phyloP scores from a whole-genome alignment of 2,797 vertebrate genomes.

The Parambassis ranga region DNA sequence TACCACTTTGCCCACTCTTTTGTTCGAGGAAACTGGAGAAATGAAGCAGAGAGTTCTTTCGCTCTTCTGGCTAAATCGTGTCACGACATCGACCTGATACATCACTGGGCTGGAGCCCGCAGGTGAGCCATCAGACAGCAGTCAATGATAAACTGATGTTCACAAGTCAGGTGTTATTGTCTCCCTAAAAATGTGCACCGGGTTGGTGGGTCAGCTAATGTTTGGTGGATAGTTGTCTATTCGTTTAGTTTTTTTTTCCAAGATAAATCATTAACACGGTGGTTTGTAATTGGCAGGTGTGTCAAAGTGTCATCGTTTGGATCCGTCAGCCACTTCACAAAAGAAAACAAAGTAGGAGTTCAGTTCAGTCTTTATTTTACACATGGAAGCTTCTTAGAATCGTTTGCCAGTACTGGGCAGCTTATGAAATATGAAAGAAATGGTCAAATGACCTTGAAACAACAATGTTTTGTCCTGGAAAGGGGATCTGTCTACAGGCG shows the following conservation, averaged over 20 bases:
- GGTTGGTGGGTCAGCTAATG: not conserved
- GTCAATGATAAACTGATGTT: not conserved
- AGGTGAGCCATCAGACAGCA: conserved; percentile 68
- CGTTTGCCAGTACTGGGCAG: too few species aligned
- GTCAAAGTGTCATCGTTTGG: conserved; percentile 86
- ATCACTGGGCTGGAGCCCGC: conserved; percentile 83
- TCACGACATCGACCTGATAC: conserved; percentile 86
- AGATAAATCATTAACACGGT: not conserved
- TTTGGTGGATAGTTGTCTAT: too few species aligned
- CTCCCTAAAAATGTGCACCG: not conserved
- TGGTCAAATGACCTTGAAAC: too few species aligned
- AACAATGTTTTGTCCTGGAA: too few species aligned
- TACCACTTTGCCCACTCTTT: conserved; percentile 89
- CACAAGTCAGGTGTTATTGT: not conserved
- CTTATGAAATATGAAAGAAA: too few species aligned
- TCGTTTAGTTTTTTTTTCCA: not conserved
- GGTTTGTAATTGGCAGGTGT: conserved; percentile 72
- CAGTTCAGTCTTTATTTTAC: not conserved
- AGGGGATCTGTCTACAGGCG: too few species aligned
- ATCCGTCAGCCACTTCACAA: conserved; percentile 80
- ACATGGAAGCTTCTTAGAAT: too few species aligned
- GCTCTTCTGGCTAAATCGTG: conserved; percentile 86
- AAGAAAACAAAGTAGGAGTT: conserved; percentile 77
- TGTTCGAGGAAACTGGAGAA: conserved; percentile 89
- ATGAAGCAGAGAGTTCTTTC: conserved; percentile 85